Percentiles rank a stretch among this genome's conserved stretches.
These are phyloP conservation scores for Opisthocomus hoazin DNA, from an alignment of 2,113 vertebrate species.

Conservation along the genomic window DNA sequence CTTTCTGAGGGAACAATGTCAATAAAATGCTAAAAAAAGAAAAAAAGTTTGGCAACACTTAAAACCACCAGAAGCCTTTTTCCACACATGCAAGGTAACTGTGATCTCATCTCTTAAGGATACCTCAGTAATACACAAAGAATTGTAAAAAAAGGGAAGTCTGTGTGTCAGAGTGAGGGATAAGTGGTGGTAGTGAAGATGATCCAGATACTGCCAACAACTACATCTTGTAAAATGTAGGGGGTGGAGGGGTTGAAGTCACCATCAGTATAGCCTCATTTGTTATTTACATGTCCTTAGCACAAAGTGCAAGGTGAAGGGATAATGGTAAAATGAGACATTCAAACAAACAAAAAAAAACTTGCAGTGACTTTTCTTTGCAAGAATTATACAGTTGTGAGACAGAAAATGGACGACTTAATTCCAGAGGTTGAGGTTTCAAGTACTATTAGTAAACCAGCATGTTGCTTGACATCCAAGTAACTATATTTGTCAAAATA, in stretches of 20 bases:
- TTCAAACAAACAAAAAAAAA: neutral
- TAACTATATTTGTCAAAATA: neutral
- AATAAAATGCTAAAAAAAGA: neutral
- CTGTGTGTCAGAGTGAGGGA: neutral
- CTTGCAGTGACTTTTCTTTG: neutral
- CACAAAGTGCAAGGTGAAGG: neutral
- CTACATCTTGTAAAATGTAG: neutral
- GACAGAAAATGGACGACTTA: neutral
- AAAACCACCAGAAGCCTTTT: neutral
- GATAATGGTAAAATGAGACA: neutral
- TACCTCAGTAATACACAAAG: neutral
- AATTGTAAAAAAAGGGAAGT: neutral
- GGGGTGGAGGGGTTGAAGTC: neutral
- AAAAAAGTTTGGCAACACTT: neutral
- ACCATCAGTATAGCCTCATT: neutral
- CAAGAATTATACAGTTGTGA: neutral
- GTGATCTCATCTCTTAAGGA: neutral
- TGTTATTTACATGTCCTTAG: neutral
- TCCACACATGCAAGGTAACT: neutral
- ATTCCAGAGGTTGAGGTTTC: neutral
- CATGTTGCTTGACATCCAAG: neutral
- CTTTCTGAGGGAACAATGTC: neutral
- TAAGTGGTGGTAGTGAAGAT: neutral
- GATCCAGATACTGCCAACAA: neutral
- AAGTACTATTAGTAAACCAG: neutral